A percentile compares a stretch with the other conserved stretches of the same genome.
Conservation (phyloP, 2,113 vertebrate genomes). For the Aldabrachelys gigantea region DNA sequence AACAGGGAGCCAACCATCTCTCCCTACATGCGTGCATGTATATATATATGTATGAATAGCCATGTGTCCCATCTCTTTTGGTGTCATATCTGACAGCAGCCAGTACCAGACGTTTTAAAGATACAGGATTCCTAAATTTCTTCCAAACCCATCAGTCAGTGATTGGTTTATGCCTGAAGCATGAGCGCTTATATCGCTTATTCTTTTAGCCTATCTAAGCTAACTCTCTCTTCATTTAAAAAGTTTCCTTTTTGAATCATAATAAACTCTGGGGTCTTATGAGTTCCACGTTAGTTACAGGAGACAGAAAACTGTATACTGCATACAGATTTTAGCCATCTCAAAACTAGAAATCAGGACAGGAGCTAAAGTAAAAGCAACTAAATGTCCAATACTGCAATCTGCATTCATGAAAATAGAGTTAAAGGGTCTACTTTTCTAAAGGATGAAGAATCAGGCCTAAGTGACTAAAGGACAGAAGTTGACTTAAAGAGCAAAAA, state of each 20-base stretch:
- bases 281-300: not conserved
- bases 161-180: too few relatives aligned
- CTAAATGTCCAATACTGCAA: not conserved
- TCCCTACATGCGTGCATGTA: not conserved
- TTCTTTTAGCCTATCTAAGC: not conserved
- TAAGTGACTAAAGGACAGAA: not conserved
- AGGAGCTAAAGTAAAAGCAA: not conserved
- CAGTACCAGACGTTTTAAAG: too few relatives aligned
- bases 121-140: too few relatives aligned
- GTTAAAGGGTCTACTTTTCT: not conserved
- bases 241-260: not conserved
- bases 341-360: not conserved
- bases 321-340: not conserved
- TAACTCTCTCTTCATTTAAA: not conserved
- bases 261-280: not conserved
- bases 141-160: too few relatives aligned
- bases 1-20: not conserved
- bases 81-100: too few relatives aligned
- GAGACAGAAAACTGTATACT: not conserved
- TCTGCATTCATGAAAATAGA: not conserved
- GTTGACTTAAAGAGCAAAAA: not conserved
- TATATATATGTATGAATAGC: too few relatives aligned
- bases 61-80: not conserved
- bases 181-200: not conserved
- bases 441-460: not conserved